phyloP scores from a whole-genome alignment of 2,888 invertebrate species.

The Mimachlamys varia region DNA sequence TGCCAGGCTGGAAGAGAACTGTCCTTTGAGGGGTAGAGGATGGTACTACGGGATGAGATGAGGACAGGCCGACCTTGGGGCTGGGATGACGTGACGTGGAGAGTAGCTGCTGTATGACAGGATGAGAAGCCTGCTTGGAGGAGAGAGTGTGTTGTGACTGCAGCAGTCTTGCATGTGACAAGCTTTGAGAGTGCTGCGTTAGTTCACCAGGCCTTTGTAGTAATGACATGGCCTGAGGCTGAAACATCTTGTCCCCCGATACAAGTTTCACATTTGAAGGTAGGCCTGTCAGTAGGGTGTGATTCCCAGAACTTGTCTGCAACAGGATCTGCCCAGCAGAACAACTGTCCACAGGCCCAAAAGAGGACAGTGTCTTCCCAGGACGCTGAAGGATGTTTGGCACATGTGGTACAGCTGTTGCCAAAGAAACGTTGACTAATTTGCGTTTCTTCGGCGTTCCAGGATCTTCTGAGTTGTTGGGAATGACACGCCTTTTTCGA shows the following conservation, averaged over 20 bases:
- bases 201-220: constrained; percentile 31
- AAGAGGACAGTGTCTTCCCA: background rate
- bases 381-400: constrained; percentile 51
- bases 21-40: constrained; percentile 24
- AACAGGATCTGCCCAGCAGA: constrained; percentile 58
- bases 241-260: constrained; percentile 43
- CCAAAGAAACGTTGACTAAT: constrained; percentile 50
- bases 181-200: constrained; percentile 16
- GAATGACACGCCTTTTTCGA: constrained; percentile 75
- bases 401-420: constrained; percentile 36
- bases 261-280: constrained; percentile 48
- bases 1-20: constrained; percentile 14
- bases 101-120: constrained; percentile 68
- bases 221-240: background rate
- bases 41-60: background rate
- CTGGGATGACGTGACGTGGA: constrained; percentile 20
- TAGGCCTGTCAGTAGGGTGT: constrained; percentile 50
- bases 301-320: constrained; percentile 60
- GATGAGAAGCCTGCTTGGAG: constrained; percentile 57
- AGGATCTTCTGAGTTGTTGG: constrained; percentile 75
- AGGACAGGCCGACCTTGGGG: background rate
- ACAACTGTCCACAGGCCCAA: constrained; percentile 34
- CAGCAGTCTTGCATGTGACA: constrained; percentile 37
- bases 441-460: constrained; percentile 66
- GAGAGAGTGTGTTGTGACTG: constrained; percentile 39